Base-by-base conservation (phyloP, 2,888 invertebrate genomes). In the Diloba caeruleocephala region DNA sequence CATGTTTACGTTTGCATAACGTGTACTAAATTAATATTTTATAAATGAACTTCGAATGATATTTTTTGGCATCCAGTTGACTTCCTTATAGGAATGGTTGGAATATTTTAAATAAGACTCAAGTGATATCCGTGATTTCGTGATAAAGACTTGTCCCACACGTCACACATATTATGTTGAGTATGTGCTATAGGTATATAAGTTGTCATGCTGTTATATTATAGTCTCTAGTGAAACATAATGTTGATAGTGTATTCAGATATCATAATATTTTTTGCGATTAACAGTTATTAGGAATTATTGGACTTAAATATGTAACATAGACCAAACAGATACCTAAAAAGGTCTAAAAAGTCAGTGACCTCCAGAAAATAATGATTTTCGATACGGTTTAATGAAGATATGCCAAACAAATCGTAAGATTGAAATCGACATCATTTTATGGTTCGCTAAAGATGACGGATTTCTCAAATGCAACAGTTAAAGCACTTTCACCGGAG, bases 401-500 rank as follows among this genome's bases (percentile, higher is more conserved):
- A 63, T 66, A 60, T 51, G 45, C 57, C 41, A 60, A 74, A 68
- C 54, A 59, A 74, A 81, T 80, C 71, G 69, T 59, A 46, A 76
- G 70, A 79, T 78, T 77, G 70, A 79, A 84, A 77, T 82, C 77
- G 76, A 67, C 61, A 74, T 81, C 72, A 76, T 76, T 81, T 84
- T 68, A 73, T 78, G 77, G 76, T 65, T 76, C 74, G 57, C 65
- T 71, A 72, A 77, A 80, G 80, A 78, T 78, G 82, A 81, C 78
- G 78, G 78, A 84, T 88, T 85, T 85, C 82, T 80, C 77, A 77
- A 87, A 79, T 82, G 85, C 81, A 73, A 62, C 79, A 76, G 79
- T 68, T 59, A 76, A 75, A 73, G 64, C 76, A 89, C 91, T 92
- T 90, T 92, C 92, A 88, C 90, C 81, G 64, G 52, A 46, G 50